Evolutionary conservation across 2,888 invertebrate species (phyloP).

Genomic region (Mayetiola destructor): DNA sequence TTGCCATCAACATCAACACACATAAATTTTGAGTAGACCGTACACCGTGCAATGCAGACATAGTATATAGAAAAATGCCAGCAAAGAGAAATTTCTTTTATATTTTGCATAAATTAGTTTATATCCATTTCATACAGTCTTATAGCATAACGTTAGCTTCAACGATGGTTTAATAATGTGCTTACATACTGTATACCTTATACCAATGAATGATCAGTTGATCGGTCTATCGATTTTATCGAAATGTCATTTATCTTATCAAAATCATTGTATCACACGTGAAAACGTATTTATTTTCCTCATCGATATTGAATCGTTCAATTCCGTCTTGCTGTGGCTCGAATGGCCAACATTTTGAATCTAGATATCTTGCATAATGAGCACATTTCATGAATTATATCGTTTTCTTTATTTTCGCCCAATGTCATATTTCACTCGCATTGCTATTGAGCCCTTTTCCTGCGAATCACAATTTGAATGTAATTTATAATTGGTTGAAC

Average conservation of each 20-base stretch:
- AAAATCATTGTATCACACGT: neutral
- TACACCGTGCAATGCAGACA: neutral
- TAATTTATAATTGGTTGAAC: too few species aligned
- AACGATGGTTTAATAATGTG: neutral
- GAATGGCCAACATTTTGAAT: too few species aligned
- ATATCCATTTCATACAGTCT: neutral
- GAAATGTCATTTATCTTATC: neutral
- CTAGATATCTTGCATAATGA: too few species aligned
- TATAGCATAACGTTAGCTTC: neutral
- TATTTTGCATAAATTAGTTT: constrained; percentile 9
- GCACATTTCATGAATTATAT: too few species aligned
- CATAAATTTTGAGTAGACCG: constrained; percentile 1
- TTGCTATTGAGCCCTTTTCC: too few species aligned
- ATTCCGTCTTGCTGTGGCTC: too few species aligned
- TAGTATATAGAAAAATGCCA: neutral
- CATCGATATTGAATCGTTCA: too few species aligned
- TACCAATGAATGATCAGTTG: neutral
- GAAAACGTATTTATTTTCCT: too few species aligned
- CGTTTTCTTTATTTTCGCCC: too few species aligned
- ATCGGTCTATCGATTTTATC: neutral
- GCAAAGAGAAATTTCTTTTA: constrained; percentile 3
- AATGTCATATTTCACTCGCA: too few species aligned
- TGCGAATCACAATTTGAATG: too few species aligned
- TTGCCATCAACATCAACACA: neutral
- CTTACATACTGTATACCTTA: neutral